Percentiles rank a stretch among this genome's conserved stretches.
phyloP scores from a whole-genome alignment of 2,113 vertebrate species.

The Sminthopsis crassicaudata region DNA sequence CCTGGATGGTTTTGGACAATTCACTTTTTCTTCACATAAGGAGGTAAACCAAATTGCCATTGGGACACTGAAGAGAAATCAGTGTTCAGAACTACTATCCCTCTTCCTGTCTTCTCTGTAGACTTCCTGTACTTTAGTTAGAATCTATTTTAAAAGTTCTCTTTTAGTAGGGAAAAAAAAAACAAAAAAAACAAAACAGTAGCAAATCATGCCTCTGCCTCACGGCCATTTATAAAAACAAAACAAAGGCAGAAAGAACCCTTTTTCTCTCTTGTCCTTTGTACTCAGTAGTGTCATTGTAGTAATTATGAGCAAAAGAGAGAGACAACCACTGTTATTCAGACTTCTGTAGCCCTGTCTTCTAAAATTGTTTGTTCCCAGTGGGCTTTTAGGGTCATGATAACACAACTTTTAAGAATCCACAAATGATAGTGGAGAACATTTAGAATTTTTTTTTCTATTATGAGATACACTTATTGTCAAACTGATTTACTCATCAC shows the following conservation, averaged over 20 bases:
- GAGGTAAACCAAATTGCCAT: background rate
- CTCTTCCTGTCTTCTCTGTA: background rate
- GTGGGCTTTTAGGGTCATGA: background rate
- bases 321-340: rapidly evolving
- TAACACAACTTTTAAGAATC: background rate
- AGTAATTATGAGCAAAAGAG: background rate
- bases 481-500: background rate
- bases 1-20: background rate
- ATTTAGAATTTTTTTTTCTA: background rate
- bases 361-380: background rate
- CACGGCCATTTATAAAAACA: background rate
- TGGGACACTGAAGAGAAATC: background rate
- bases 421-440: background rate
- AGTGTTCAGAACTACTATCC: background rate
- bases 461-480: background rate
- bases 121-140: background rate
- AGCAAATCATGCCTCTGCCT: background rate
- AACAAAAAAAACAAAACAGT: too few relatives aligned
- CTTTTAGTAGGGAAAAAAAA: background rate
- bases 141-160: background rate
- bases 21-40: background rate
- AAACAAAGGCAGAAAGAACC: background rate
- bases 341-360: background rate
- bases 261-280: background rate
- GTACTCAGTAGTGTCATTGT: background rate